Conservation (phyloP, 2,888 invertebrate species). For the Chymomyza procnemis region DNA sequence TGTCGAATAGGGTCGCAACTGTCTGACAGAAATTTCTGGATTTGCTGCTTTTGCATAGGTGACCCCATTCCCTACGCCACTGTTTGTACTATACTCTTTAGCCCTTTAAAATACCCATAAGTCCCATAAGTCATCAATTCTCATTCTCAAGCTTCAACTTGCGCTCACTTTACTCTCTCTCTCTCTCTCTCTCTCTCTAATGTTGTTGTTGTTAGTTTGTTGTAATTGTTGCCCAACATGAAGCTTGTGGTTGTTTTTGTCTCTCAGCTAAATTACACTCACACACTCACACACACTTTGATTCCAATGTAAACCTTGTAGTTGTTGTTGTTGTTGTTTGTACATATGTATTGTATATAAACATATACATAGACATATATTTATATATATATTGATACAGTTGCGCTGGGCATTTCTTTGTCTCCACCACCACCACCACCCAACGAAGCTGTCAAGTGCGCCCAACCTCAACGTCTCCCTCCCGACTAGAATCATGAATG, state of each 20-base stretch:
- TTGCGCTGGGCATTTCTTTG: conserved; percentile 33
- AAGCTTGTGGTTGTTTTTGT: neutral
- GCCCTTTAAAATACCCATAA: neutral
- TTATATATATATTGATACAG: conserved; percentile 45
- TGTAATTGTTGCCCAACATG: neutral
- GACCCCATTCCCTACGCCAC: neutral
- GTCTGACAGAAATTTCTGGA: no score
- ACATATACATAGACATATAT: no score
- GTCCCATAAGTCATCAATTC: neutral
- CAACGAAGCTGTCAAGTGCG: conserved; percentile 26
- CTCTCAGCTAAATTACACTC: neutral
- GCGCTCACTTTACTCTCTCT: conserved; percentile 8
- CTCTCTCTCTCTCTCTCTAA: no score
- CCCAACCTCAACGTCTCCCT: neutral
- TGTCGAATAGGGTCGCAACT: no score
- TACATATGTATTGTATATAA: no score
- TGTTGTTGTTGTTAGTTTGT: conserved; percentile 32
- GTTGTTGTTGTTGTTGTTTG: conserved; percentile 7
- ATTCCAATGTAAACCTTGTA: neutral
- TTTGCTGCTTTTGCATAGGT: neutral
- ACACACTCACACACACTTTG: no score
- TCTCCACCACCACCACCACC: no score
- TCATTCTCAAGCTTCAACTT: neutral
- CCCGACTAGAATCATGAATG: neutral
- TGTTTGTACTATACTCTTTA: neutral